These are phyloP conservation scores for Spialia ferax DNA, from an alignment of 2,888 invertebrate genomes.

Conservation along the genomic window DNA sequence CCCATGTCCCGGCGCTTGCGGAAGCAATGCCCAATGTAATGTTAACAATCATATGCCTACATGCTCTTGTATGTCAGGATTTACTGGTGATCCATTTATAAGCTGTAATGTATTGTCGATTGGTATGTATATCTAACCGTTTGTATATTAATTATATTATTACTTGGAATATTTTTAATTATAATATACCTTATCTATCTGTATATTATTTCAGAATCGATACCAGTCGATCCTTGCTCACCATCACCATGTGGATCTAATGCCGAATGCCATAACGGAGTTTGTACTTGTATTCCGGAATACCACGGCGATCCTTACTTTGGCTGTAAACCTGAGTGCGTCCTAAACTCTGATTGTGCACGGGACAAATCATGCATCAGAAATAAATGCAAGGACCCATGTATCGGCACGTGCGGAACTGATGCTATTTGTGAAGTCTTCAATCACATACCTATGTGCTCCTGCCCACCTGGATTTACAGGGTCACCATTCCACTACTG, in stretches of 20 bases:
- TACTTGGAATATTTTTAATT: not conserved
- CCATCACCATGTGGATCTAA: conserved; percentile 91
- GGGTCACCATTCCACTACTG: conserved; percentile 89
- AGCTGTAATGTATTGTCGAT: conserved; percentile 67
- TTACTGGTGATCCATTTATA: conserved; percentile 91
- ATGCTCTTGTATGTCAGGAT: conserved; percentile 89
- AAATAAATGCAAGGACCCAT: conserved; percentile 92
- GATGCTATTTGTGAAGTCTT: conserved; percentile 87
- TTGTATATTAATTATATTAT: not conserved
- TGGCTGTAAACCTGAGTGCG: conserved; percentile 93
- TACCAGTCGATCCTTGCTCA: conserved; percentile 86
- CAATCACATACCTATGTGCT: conserved; percentile 90
- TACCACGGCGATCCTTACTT: conserved; percentile 91
- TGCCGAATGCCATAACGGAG: conserved; percentile 88
- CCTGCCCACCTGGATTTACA: conserved; percentile 88
- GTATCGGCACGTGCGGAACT: conserved; percentile 89
- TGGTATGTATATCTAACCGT: conserved; percentile 55
- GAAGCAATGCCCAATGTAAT: conserved; percentile 91
- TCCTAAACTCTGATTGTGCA: conserved; percentile 91
- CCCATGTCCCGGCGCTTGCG: conserved; percentile 93
- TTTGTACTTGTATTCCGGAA: conserved; percentile 90
- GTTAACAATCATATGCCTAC: conserved; percentile 90
- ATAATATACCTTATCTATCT: not conserved
- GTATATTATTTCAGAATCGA: conserved; percentile 57
- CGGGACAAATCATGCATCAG: conserved; percentile 90